A percentile compares a stretch with the other conserved stretches of the same genome.
Evolutionary conservation across 1,140 invertebrate species (phyloP).

Genomic region (Goniozus legneri): DNA sequence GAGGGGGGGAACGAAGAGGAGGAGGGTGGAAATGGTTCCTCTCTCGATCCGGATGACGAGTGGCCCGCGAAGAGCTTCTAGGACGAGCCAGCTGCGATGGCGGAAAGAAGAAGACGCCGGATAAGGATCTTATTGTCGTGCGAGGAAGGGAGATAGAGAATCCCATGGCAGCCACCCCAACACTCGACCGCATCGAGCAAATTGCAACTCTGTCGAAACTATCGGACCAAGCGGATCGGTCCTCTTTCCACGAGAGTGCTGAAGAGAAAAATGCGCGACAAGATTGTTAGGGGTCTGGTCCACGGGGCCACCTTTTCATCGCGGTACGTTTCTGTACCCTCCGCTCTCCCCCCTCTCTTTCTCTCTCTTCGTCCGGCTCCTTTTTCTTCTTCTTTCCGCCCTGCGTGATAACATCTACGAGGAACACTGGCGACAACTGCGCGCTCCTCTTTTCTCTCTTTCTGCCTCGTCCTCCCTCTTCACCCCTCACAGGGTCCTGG

Average conservation of each 20-base stretch:
- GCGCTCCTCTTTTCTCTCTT: neutral
- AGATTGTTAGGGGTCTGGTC: constrained; percentile 14
- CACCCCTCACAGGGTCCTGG: neutral
- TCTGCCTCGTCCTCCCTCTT: neutral
- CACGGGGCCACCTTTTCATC: neutral
- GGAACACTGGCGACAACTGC: too few species aligned
- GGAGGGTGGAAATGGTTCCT: neutral
- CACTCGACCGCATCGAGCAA: constrained; percentile 25
- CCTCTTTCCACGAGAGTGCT: too few species aligned
- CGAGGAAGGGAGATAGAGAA: neutral
- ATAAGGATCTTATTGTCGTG: constrained; percentile 25
- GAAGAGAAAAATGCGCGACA: constrained; percentile 23
- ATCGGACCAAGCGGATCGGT: constrained; percentile 21
- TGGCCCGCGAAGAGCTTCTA: neutral
- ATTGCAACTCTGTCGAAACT: constrained; percentile 38
- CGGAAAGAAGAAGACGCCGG: constrained; percentile 7
- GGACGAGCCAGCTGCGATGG: neutral
- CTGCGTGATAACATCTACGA: too few species aligned
- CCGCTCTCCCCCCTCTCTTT: neutral
- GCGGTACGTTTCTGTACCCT: neutral
- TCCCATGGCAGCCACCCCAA: too few species aligned
- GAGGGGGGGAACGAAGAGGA: neutral
- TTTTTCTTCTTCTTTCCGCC: neutral
- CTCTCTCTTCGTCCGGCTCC: neutral
- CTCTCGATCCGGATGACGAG: neutral